Conservation (phyloP, 2,797 vertebrate species). For the Thripadectes ignobilis region DNA sequence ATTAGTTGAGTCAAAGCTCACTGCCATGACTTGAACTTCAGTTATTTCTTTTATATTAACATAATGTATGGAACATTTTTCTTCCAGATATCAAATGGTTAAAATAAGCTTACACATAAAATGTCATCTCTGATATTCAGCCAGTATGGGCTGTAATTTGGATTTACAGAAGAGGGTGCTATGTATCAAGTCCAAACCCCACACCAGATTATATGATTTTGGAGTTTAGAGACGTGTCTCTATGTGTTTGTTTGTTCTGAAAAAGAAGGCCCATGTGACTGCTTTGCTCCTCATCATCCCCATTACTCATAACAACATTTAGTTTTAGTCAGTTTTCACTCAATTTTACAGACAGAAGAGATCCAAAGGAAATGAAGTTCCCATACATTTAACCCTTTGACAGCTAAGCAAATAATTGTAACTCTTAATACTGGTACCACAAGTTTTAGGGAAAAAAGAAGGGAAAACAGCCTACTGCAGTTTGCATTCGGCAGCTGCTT, state of each 20-base stretch:
- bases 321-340: background rate
- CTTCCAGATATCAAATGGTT: background rate
- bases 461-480: background rate
- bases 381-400: background rate
- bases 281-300: background rate
- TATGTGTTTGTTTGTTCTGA: background rate
- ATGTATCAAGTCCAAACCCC: background rate
- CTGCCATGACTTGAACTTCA: background rate
- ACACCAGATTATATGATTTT: background rate
- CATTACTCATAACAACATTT: background rate
- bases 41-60: background rate
- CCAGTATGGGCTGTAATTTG: background rate
- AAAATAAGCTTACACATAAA: background rate
- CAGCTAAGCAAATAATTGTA: background rate
- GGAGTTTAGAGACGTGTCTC: background rate
- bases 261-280: background rate
- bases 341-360: background rate
- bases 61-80: background rate
- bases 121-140: background rate
- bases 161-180: background rate
- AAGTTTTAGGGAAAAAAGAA: background rate
- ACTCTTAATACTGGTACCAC: background rate
- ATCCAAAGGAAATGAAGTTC: background rate
- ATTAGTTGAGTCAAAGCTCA: background rate
- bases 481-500: background rate